Percentiles rank a stretch among this genome's conserved stretches.
Evolutionary conservation across 2,797 vertebrate species (phyloP).

Genomic region (Galagoides demidoff): DNA sequence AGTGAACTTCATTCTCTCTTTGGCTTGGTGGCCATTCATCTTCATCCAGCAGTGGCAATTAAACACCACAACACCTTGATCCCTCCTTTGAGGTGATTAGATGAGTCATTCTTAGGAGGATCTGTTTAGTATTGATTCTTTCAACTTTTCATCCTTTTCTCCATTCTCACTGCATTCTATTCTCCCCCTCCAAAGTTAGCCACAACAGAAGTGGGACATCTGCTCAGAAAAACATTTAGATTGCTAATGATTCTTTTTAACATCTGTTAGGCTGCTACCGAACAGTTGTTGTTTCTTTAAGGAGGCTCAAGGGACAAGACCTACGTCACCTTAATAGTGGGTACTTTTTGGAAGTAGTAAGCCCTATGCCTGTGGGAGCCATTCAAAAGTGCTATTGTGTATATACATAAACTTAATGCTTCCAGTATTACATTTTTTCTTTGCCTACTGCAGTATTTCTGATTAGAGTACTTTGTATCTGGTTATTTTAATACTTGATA

Average conservation of each 20-base stretch:
- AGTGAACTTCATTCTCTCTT: constrained; percentile 68
- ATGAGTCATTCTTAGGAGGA: constrained; percentile 77
- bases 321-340: constrained; percentile 83
- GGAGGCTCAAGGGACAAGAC: constrained; percentile 84
- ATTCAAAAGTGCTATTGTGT: constrained; percentile 66
- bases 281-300: constrained; percentile 89
- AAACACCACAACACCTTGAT: constrained; percentile 64
- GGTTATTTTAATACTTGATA: constrained; percentile 65
- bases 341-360: constrained; percentile 79
- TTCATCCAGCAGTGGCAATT: constrained; percentile 68
- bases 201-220: constrained; percentile 85
- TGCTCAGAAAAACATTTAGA: constrained; percentile 86
- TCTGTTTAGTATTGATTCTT: constrained; percentile 82
- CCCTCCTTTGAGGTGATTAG: constrained; percentile 66
- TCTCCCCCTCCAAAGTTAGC: constrained; percentile 82
- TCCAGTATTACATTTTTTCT: constrained; percentile 64
- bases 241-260: constrained; percentile 87
- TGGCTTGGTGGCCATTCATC: constrained; percentile 59
- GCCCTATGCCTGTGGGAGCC: constrained; percentile 77
- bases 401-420: constrained; percentile 73
- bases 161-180: constrained; percentile 14
- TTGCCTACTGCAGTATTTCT: constrained; percentile 67
- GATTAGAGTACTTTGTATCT: constrained; percentile 70
- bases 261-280: constrained; percentile 86
- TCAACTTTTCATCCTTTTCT: constrained; percentile 63